phyloP scores from a whole-genome alignment of 2,797 vertebrate genomes.

The Glossophaga mutica region DNA sequence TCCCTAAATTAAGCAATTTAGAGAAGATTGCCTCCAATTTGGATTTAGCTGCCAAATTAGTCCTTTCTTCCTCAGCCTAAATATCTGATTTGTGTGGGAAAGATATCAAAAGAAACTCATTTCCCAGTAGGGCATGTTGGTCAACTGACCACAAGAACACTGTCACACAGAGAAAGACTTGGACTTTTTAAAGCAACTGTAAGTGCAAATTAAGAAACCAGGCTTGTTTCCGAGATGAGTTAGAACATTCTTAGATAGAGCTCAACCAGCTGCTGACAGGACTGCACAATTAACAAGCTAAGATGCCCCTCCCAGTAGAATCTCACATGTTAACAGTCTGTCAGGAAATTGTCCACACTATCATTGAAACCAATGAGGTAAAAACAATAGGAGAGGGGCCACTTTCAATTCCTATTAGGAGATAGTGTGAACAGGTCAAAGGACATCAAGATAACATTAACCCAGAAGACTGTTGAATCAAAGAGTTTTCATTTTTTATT shows the following conservation, averaged over 20 bases:
- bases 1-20: slow-evolving; percentile 12
- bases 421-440: background rate
- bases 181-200: background rate
- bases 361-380: slow-evolving; percentile 18
- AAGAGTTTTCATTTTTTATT: slow-evolving; percentile 17
- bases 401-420: slow-evolving; percentile 20
- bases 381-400: slow-evolving; percentile 15
- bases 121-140: background rate
- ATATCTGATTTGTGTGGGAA: background rate
- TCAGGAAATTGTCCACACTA: slow-evolving; percentile 12
- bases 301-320: background rate
- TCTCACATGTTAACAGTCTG: background rate
- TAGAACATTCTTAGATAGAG: slow-evolving; percentile 14
- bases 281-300: background rate
- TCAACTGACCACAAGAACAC: background rate
- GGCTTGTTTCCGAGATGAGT: slow-evolving; percentile 23
- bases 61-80: background rate
- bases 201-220: slow-evolving; percentile 38
- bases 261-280: background rate
- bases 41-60: background rate
- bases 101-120: background rate
- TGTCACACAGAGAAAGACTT: slow-evolving; percentile 15
- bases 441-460: background rate
- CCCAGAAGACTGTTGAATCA: background rate
- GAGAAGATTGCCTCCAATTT: background rate